Base-by-base conservation (phyloP, 1,140 invertebrate genomes). In the Papilio xuthus region DNA sequence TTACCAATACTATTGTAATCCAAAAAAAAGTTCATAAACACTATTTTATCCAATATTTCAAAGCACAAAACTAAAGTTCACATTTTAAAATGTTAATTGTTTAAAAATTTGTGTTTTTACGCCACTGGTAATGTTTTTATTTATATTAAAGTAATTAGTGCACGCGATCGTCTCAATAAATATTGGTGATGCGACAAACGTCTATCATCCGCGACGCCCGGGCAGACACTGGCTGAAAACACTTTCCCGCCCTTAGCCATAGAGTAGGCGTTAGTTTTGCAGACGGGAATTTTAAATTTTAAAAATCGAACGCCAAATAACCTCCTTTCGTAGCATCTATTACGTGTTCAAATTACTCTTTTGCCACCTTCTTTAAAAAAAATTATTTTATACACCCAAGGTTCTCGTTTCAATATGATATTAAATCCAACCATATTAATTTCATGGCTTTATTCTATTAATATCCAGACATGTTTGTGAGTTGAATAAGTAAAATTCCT, bases 161-260 rank as follows among this genome's bases (percentile, higher is more conserved):
- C 75, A 80, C 80, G 76, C 88, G 81, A 83, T 84, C 32, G 69
- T 60, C 78, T 86, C 83, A 79, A 82, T 42, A 23, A 47, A 72
- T n/a, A 26, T 86, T 87, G 80, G 71, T 87, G 85, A 82, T 77
- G 79, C 79, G 80, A 85, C 80, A 82, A 60, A 86, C 88, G 85
- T 84, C 86, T 86, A 80, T 80, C 77, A 88, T 80, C 85, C 85
- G 82, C 83, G 82, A 85, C 84, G 85, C 84, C 83, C 81, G 82
- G 83, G 84, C 83, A 86, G 83, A 83, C 83, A 92, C 90, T 92
- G 89, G 85, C 74, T 84, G 84, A 70, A 79, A 85, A 88, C 79
- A 76, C 84, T 87, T 89, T 88, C 89, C 89, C 90, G 89, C 89
- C 88, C 89, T 92, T 78, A 78, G 37, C 60, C 82, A 85, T 56